These are phyloP conservation scores for Drosophila azteca DNA, from an alignment of 1,140 invertebrate genomes.

Conservation along the genomic window DNA sequence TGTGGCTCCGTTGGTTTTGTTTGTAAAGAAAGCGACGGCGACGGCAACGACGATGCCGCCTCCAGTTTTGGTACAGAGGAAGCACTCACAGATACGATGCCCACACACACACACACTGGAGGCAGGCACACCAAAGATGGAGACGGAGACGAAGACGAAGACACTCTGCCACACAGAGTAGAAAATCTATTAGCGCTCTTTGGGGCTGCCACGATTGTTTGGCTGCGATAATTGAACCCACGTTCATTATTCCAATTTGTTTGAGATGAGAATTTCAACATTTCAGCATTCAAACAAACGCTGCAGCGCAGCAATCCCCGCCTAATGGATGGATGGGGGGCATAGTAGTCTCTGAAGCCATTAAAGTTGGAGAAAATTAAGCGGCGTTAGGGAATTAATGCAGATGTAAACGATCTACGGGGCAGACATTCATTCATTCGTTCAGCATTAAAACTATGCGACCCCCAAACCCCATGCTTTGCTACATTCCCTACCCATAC, in stretches of 20 bases:
- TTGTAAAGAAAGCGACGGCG: constrained; percentile 75
- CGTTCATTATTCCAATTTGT: constrained; percentile 80
- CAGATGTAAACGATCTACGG: constrained; percentile 62
- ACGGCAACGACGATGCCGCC: constrained; percentile 40
- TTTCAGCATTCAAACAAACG: constrained; percentile 30
- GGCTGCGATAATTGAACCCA: constrained; percentile 79
- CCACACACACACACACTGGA: constrained; percentile 3
- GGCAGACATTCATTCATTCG: constrained; percentile 19
- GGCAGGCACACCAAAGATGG: not conserved
- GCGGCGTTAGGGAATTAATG: constrained; percentile 78
- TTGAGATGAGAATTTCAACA: constrained; percentile 45
- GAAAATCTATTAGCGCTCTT: constrained; percentile 80
- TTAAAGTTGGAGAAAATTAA: constrained; percentile 65
- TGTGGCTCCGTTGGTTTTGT: constrained; percentile 54
- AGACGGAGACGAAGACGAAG: not conserved
- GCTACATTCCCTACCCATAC: not conserved
- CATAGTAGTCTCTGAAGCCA: constrained; percentile 27
- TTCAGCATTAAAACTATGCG: constrained; percentile 39
- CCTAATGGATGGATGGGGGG: constrained; percentile 57
- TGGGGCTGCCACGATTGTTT: constrained; percentile 68
- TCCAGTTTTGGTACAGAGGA: constrained; percentile 42
- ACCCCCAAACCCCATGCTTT: constrained; percentile 20
- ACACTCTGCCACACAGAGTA: constrained; percentile 26
- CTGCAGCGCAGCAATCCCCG: constrained; percentile 55
- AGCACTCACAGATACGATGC: constrained; percentile 21